Percentiles rank a stretch among this genome's conserved stretches.
Evolutionary conservation across 2,797 vertebrate genomes (phyloP).

Genomic region (Syndactyla subalaris): DNA sequence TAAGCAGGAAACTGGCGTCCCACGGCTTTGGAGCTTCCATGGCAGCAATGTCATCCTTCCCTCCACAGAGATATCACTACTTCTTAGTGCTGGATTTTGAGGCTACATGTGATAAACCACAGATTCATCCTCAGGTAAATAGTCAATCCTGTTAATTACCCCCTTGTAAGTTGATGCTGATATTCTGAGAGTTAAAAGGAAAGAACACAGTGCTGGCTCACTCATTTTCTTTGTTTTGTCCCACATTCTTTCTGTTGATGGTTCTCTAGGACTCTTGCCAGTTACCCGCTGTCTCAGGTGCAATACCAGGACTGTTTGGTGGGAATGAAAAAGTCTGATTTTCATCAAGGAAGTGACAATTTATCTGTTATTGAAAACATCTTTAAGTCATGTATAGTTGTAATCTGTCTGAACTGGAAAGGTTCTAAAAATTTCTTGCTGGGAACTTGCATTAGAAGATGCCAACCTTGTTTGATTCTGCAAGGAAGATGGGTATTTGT

Average conservation of each 20-base stretch:
- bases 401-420: neutral
- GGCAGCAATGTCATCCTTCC: constrained; percentile 85
- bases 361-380: neutral
- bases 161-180: constrained; percentile 17
- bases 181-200: constrained; percentile 29
- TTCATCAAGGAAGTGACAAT: neutral
- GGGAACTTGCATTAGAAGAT: neutral
- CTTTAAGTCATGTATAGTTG: neutral
- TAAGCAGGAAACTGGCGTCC: constrained; percentile 85
- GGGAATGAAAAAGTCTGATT: neutral
- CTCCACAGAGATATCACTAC: constrained; percentile 86
- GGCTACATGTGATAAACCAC: constrained; percentile 85
- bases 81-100: constrained; percentile 89
- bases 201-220: neutral
- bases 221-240: neutral
- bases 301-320: neutral
- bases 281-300: neutral
- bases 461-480: neutral
- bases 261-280: neutral
- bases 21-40: constrained; percentile 84
- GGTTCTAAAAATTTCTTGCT: neutral
- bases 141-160: constrained; percentile 7
- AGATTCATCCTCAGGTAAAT: constrained; percentile 86
- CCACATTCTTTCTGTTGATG: neutral
- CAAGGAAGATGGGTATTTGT: neutral